Base-by-base conservation (phyloP, 2,797 vertebrate genomes). In the Miichthys miiuy region DNA sequence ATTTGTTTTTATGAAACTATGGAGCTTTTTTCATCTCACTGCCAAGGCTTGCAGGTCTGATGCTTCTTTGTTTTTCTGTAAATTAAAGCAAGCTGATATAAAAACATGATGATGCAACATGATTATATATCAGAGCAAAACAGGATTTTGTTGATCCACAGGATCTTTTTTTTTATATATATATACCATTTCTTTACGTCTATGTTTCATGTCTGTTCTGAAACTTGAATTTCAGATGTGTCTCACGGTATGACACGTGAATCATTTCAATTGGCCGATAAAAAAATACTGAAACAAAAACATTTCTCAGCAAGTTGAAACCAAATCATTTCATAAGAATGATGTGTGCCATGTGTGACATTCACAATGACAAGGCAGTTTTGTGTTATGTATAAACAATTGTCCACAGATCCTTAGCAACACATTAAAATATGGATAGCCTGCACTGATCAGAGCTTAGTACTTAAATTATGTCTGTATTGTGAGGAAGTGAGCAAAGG, bases 401-500 rank as follows among this genome's bases (percentile, higher is more conserved):
- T 1, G 2, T 2, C 8, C 38, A 20, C n/a, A 47, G 4, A 27
- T 20, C 1, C 1, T 12, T 2, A 12, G 55, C 21, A 34, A 23
- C 44, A 25, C 21, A 13, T 52, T 44, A n/a, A 34, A 54, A n/a
- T 16, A 14, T 23, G 20, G 2, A 6, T 0, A 16, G 18, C 6
- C 5, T 5, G 5, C 64, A 55, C 23, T 21, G 16, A 57, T 69
- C 6, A 21, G 17, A n/a, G 9, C 25, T 38, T 38, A 27, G 12
- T 41, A 2, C 6, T 54, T 13, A 38, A 17, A 58, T 50, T 25
- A 9, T 54, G 46, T 50, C 25, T 51, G 10, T n/a, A n/a, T 2
- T 51, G 21, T 20, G 34, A 72, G 71, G 57, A 72, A 75, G 67
- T 75, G 60, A 3, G 42, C 18, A 34, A 17, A 34, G 13, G 3